Percentiles rank a stretch among this genome's conserved stretches.
Conservation (phyloP, 2,113 vertebrate genomes). For the Sisor rabdophorus region DNA sequence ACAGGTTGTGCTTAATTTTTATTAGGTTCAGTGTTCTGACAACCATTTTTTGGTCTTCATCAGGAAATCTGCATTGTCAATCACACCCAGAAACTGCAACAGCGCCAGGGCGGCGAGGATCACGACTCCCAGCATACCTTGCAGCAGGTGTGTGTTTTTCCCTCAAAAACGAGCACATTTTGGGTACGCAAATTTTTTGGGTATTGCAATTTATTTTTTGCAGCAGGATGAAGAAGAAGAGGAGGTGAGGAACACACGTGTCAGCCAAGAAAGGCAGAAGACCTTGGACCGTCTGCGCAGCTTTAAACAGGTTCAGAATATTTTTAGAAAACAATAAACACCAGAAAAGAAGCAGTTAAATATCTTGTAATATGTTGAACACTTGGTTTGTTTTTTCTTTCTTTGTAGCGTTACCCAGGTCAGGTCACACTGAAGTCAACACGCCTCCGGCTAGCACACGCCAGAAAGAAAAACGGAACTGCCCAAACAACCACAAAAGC, state of each 20-base stretch:
- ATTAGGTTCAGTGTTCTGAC: background rate
- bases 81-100: constrained; percentile 86
- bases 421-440: constrained; percentile 94
- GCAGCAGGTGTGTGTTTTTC: constrained; percentile 67
- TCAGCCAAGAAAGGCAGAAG: constrained; percentile 89
- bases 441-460: constrained; percentile 73
- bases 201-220: too few relatives aligned
- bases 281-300: constrained; percentile 90
- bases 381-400: background rate
- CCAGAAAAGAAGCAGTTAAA: background rate
- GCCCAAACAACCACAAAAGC: constrained; percentile 32
- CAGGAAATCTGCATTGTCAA: constrained; percentile 94
- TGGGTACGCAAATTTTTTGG: background rate
- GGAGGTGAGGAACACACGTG: constrained; percentile 77
- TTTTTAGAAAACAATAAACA: background rate
- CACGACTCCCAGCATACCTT: constrained; percentile 65
- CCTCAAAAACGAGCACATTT: background rate
- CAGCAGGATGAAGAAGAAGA: constrained; percentile 79
- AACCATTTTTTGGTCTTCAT: constrained; percentile 28
- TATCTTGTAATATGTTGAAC: background rate
- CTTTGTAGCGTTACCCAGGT: constrained; percentile 82
- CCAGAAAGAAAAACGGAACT: constrained; percentile 68
- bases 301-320: constrained; percentile 84
- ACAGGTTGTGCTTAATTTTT: background rate
- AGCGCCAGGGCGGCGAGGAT: constrained; percentile 69